Conservation (phyloP, 2,888 invertebrate genomes). For the Cyclophora punctaria region DNA sequence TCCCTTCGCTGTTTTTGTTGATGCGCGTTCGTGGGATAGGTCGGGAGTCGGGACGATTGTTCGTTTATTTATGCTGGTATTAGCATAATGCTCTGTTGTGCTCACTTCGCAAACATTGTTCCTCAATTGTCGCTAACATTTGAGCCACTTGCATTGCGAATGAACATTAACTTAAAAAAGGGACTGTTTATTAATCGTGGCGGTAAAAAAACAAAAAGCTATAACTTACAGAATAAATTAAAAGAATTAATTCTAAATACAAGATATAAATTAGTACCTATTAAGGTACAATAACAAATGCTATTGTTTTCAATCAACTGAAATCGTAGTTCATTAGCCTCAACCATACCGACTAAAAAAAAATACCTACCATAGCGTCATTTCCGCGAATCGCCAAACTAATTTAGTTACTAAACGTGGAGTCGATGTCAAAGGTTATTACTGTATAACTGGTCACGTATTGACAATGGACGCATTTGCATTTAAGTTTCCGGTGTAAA, state of each 20-base stretch:
- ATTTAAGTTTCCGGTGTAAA: constrained; percentile 57
- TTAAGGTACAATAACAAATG: too few species aligned
- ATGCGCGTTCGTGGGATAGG: constrained; percentile 67
- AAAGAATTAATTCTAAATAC: too few species aligned
- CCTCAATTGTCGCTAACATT: constrained; percentile 45
- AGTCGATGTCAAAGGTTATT: constrained; percentile 50
- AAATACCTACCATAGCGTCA: constrained; percentile 5
- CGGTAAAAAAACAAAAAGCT: too few species aligned
- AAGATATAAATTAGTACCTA: too few species aligned
- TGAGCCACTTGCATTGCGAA: constrained; percentile 20
- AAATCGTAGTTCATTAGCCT: background rate
- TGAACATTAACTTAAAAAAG: too few species aligned
- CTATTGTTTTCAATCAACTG: background rate
- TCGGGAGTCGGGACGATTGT: constrained; percentile 44
- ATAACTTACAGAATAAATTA: too few species aligned
- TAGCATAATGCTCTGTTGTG: constrained; percentile 64
- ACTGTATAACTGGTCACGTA: constrained; percentile 49
- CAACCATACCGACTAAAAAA: background rate
- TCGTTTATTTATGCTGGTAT: constrained; percentile 67
- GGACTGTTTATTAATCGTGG: too few species aligned
- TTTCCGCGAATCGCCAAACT: constrained; percentile 49
- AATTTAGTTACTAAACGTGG: constrained; percentile 31
- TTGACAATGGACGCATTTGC: constrained; percentile 64
- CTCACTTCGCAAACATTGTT: constrained; percentile 39
- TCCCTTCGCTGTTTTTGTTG: constrained; percentile 65